phyloP scores from a whole-genome alignment of 2,888 invertebrate genomes.

The Agonopterix subpropinquella region DNA sequence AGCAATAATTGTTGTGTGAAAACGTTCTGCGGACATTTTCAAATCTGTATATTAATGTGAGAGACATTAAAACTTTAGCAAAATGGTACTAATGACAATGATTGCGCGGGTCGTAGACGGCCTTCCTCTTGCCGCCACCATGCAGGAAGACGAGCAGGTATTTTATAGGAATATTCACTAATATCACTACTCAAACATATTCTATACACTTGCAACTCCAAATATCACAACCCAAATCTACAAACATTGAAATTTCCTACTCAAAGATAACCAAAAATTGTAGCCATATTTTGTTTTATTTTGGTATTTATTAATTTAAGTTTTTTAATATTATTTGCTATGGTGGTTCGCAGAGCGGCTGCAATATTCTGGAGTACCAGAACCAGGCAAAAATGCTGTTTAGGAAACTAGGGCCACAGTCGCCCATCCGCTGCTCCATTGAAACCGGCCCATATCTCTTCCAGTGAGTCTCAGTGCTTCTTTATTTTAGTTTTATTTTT shows the following conservation, averaged over 20 bases:
- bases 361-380: conserved; percentile 97
- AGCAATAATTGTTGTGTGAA: conserved; percentile 30
- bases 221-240: not conserved
- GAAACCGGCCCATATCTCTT: conserved; percentile 98
- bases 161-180: conserved; percentile 4
- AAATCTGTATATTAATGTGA: conserved; percentile 29
- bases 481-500: conserved; percentile 32
- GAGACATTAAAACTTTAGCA: conserved; percentile 35
- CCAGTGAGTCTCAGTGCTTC: conserved; percentile 85
- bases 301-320: conserved; percentile 15
- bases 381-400: conserved; percentile 99
- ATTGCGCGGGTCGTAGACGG: conserved; percentile 97
- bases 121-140: conserved; percentile 94
- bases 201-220: not conserved
- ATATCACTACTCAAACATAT: not conserved
- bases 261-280: not conserved
- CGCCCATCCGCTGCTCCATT: conserved; percentile 94
- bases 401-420: conserved; percentile 92
- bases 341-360: conserved; percentile 85
- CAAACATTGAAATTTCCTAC: not conserved
- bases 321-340: conserved; percentile 49
- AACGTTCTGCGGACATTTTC: conserved; percentile 17
- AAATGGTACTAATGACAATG: conserved; percentile 98
- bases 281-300: conserved; percentile 2
- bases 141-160: conserved; percentile 99